phyloP scores from a whole-genome alignment of 2,888 invertebrate genomes.

The Myopa testacea region DNA sequence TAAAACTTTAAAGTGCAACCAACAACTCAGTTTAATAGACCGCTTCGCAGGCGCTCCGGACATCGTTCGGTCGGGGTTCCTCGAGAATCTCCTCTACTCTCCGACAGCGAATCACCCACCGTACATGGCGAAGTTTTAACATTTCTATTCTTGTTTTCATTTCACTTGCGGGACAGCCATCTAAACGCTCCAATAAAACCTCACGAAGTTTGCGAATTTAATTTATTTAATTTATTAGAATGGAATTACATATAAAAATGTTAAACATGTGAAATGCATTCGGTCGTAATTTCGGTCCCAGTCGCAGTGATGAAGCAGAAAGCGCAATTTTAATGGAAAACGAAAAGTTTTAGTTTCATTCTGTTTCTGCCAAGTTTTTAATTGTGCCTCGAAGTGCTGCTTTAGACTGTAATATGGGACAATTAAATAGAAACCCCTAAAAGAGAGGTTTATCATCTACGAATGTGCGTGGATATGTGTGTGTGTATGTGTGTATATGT shows the following conservation, averaged over 20 bases:
- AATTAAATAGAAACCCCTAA: background rate
- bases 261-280: slow-evolving; percentile 7
- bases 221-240: background rate
- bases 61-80: background rate
- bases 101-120: too few species aligned
- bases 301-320: background rate
- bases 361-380: background rate
- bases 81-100: too few species aligned
- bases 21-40: slow-evolving; percentile 7
- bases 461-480: background rate
- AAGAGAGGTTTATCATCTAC: too few species aligned
- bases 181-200: too few species aligned
- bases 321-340: background rate
- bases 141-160: too few species aligned
- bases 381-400: slow-evolving; percentile 2
- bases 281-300: background rate
- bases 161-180: too few species aligned
- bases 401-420: background rate
- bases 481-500: background rate
- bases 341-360: background rate
- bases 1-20: slow-evolving; percentile 13
- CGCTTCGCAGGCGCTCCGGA: background rate
- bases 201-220: background rate
- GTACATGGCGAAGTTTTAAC: too few species aligned
- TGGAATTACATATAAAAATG: background rate